A percentile compares a stretch with the other conserved stretches of the same genome.
These are phyloP conservation scores for Cheilosia variabilis DNA, from an alignment of 2,888 invertebrate species.

Conservation along the genomic window DNA sequence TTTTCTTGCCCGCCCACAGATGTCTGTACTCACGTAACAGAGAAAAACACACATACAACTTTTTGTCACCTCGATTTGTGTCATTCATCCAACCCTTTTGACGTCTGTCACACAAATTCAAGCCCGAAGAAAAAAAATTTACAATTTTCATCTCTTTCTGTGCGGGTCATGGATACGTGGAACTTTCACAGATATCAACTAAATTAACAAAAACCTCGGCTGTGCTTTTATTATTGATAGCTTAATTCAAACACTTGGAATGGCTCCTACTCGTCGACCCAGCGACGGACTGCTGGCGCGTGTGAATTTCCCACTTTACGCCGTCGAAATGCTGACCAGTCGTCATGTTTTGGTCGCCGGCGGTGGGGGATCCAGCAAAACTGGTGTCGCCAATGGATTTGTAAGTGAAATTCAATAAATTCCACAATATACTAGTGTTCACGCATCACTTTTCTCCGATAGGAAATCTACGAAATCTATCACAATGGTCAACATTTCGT, in stretches of 20 bases:
- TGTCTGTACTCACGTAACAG: neutral
- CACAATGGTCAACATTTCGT: constrained; percentile 93
- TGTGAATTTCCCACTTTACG: constrained; percentile 97
- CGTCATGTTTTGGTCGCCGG: constrained; percentile 98
- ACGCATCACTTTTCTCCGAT: constrained; percentile 78
- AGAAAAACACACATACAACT: constrained; percentile 5
- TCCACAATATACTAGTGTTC: neutral
- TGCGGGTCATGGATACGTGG: constrained; percentile 77
- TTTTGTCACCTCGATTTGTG: constrained; percentile 21
- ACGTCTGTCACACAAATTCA: constrained; percentile 41
- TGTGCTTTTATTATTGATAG: constrained; percentile 52
- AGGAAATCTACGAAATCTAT: constrained; percentile 97
- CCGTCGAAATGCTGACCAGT: constrained; percentile 94
- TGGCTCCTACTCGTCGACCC: constrained; percentile 86
- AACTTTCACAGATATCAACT: constrained; percentile 76
- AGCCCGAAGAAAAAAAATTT: constrained; percentile 17
- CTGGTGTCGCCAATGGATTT: constrained; percentile 98
- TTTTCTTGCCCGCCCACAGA: neutral
- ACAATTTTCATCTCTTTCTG: constrained; percentile 54
- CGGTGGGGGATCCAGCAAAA: constrained; percentile 98
- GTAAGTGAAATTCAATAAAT: constrained; percentile 86
- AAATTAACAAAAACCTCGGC: constrained; percentile 59
- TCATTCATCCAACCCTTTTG: constrained; percentile 9
- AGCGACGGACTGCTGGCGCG: constrained; percentile 91
- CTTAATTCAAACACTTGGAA: constrained; percentile 77